Base-by-base conservation (phyloP, 2,888 invertebrate species). In the Nemurella pictetii region DNA sequence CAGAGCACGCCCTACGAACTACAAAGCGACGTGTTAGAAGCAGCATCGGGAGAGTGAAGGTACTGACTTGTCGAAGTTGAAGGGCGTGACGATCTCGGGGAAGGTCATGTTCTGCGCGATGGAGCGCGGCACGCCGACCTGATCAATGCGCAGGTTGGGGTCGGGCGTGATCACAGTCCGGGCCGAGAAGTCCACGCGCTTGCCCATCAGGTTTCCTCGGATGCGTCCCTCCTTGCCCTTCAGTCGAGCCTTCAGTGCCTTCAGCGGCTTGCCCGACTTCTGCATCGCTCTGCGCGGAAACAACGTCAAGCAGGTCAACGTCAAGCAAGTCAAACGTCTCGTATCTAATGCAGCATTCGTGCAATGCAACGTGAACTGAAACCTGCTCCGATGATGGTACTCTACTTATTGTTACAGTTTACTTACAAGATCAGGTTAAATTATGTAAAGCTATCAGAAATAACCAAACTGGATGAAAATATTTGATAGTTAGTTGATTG, bases 161-260 rank as follows among this genome's bases (percentile, higher is more conserved):
- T 98, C 98, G 0, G 98, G 98, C 27, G 98, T 99, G 89, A 98
- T 98, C 89, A 99, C 99, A 89, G 99, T 99, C 90, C 99, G 95
- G 4, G 99, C 99, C 0, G 99, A 99, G 90, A 99, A 99, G 90
- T 99, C 99, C 0, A 99, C 99, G 92, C 99, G 98, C 90, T 99
- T 99, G 84, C 99, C 99, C 99, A 99, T 99, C 88, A 99, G 94
- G 91, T 99, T 99, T 88, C 99, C 99, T 91, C 99, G 93, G 89
- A 99, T 99, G 89, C 99, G 94, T 0, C 99, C 99, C 94, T 99
- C 99, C 90, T 99, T 99, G 27, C 99, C 99, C 91, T 99, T 99
- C 83, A 97, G 90, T 80, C 99, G 94, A 2, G 99, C 97, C 90
- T 99, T 99, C 84, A 99, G 93, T 0, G 99, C 98, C 92, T 99